Conservation (phyloP, 1,140 invertebrate species). For the Drosophila trapezifrons region DNA sequence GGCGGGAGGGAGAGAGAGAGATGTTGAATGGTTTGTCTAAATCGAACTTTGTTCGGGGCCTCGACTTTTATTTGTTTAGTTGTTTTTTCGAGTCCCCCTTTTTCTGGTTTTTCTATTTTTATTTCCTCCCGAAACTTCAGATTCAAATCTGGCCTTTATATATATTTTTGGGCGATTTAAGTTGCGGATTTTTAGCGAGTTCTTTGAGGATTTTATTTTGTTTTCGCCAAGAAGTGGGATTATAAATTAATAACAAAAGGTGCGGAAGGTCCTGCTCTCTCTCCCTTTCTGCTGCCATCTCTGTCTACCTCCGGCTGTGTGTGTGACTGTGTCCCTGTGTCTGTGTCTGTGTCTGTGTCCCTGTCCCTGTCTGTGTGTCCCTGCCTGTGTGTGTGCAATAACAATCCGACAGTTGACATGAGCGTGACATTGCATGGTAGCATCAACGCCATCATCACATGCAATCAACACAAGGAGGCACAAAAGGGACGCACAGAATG, state of each 20-base stretch:
- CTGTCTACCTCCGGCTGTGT: neutral
- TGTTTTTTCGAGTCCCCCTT: no score
- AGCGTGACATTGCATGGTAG: conserved; percentile 74
- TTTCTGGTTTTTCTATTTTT: neutral
- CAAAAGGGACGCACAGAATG: conserved; percentile 1
- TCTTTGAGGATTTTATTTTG: neutral
- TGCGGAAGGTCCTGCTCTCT: conserved; percentile 4
- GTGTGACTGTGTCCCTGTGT: neutral
- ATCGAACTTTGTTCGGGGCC: conserved; percentile 35
- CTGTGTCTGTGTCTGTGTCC: neutral
- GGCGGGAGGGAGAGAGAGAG: neutral
- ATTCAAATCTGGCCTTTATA: neutral
- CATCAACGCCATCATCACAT: conserved; percentile 77
- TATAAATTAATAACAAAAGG: conserved; percentile 44
- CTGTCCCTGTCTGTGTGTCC: conserved; percentile 5
- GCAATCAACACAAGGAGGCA: conserved; percentile 57
- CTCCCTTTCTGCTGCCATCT: neutral
- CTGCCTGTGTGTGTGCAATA: conserved; percentile 51
- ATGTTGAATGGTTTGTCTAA: conserved; percentile 40
- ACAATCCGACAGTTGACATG: conserved; percentile 74
- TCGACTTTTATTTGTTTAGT: conserved; percentile 30
- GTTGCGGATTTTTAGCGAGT: neutral
- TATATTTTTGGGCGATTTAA: neutral
- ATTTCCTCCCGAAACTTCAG: neutral
- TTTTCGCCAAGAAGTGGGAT: conserved; percentile 1